Evolutionary conservation across 1,140 invertebrate species (phyloP).

Genomic region (Solenopsis fugax): DNA sequence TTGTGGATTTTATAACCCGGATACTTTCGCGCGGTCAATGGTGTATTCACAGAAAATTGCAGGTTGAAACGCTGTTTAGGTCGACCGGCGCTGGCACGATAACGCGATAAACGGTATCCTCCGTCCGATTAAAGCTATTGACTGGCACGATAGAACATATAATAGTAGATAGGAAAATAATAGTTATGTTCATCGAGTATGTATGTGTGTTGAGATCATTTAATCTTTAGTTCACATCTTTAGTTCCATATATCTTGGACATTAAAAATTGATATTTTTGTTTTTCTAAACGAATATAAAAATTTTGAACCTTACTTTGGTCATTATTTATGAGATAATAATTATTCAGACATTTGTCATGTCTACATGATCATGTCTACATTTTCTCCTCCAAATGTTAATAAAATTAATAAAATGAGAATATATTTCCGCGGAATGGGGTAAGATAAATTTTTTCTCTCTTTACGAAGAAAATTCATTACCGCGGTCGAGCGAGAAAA

Average conservation of each 20-base stretch:
- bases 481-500: too few relatives aligned
- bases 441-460: conserved; percentile 19
- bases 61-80: conserved; percentile 26
- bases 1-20: conserved; percentile 52
- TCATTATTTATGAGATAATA: neutral
- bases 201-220: neutral
- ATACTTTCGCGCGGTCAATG: conserved; percentile 31
- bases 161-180: conserved; percentile 13
- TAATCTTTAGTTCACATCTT: neutral
- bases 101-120: conserved; percentile 27
- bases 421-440: neutral
- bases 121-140: conserved; percentile 39
- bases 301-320: neutral
- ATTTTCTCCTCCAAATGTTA: neutral
- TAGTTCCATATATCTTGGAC: neutral
- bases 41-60: conserved; percentile 51
- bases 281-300: neutral
- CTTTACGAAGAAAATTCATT: neutral
- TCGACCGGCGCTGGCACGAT: neutral
- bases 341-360: neutral
- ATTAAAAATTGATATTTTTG: neutral
- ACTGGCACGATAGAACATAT: neutral
- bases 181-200: neutral
- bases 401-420: neutral
- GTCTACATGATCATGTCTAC: too few relatives aligned